Evolutionary conservation across 2,888 invertebrate genomes (phyloP), one percentile per base, ranked within the genome.

Genomic region (Platynereis dumerilii): DNA sequence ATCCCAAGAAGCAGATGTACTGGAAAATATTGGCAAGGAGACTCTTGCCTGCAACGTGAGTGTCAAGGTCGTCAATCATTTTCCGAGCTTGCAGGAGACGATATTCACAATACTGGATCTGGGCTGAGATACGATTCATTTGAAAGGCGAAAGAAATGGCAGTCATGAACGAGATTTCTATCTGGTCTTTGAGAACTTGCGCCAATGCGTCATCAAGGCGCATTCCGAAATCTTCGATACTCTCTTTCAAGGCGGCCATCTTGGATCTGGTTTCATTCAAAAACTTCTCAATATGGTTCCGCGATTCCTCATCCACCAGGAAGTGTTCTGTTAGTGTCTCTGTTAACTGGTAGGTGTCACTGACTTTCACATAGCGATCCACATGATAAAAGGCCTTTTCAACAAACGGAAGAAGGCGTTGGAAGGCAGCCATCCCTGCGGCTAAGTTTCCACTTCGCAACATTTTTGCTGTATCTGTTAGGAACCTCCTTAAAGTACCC

Each of bases 91-190:
- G 24, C 29, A 27, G 45, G 27, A 67, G 61, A 2, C 54, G 45
- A 22, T 67, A 57, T 34, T 64, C 67, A 28, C 67, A 67, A 17
- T 64, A 42, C 27, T 26, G 28, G n/a, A 65, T 60, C 60, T 55
- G 29, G 17, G 67, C 64, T 2, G 60, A 58, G 27, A 65, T 67
- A 15, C 68, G 55, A 57, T 68, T 68, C 63, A 68, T 68, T 29
- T 63, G 60, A 60, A 68, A 68, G 34, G 68, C 68, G 15, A 68
- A 58, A 28, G 34, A 54, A n/a, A 62, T 26, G 5, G 64, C 26
- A 12, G 34, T 45, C 56, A 48, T 48, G 48, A 48, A 48, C 7
- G 48, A 20, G 3, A 48, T 22, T 22, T 48, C 48, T 22, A 1
- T 39, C 58, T 42, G 2, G 20, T 56, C 45, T n/a, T 15, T 45